Evolutionary conservation across 2,888 invertebrate species (phyloP), one percentile per base, ranked within the genome.

Genomic region (Vannuccia rotundouncinata): DNA sequence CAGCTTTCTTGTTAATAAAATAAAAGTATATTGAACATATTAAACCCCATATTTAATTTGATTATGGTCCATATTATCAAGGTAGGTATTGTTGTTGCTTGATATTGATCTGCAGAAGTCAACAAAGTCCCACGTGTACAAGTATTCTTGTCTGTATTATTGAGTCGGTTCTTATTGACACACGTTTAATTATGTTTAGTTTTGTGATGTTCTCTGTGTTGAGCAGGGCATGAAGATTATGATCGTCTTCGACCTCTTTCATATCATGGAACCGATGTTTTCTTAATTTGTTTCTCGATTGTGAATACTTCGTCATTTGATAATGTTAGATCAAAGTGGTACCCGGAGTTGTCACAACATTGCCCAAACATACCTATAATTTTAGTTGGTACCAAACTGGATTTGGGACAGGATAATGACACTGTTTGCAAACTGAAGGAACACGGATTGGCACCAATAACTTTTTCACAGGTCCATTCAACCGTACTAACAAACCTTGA

Each of bases 281-380:
- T 66, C 66, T 22, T 66, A 1, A 77, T 81, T n/a, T 81, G 80
- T 45, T 81, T 81, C 30, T 81, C 81, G 10, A 13, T 81, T 17
- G 60, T 81, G 22, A 77, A 29, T 10, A 78, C 81, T 25, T 59
- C 81, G 25, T 81, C 80, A 2, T 81, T 78, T 29, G 81, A 81
- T 29, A 81, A 81, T 59, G 81, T 81, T 0, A 59, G 80, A n/a
- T 31, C 81, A 17, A 81, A 81, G 60, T 81, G 81, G 81, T 81
- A 78, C 73, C 80, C 81, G 28, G 81, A 81, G 29, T 78, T 81
- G 80, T 80, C 31, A 13, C 92, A 95, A 89, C 99, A 99, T 90
- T 99, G 99, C 90, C 98, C 98, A n/a, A 93, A 93, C 84, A 99
- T 99, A 83, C 99, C 99, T 81, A 99, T 99, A 85, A 98, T 99